These are phyloP conservation scores for Archocentrus centrarchus DNA, from an alignment of 2,113 vertebrate genomes.

Conservation along the genomic window DNA sequence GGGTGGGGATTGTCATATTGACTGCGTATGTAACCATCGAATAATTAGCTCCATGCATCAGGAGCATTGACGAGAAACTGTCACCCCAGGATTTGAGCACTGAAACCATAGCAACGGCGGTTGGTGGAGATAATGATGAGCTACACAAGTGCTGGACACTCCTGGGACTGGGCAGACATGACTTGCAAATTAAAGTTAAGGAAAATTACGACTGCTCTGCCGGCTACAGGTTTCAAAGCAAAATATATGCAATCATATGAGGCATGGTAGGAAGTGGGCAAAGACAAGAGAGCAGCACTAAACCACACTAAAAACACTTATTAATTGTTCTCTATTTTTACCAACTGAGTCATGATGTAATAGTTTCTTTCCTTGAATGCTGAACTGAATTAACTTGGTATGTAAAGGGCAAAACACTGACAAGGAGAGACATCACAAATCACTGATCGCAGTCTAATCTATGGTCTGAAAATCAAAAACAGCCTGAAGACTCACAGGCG, in stretches of 20 bases:
- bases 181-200: slow-evolving; percentile 22
- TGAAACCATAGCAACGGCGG: slow-evolving; percentile 61
- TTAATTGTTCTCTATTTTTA: slow-evolving; percentile 6
- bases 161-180: slow-evolving; percentile 8
- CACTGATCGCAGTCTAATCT: neutral
- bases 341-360: neutral
- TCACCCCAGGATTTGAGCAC: slow-evolving; percentile 48
- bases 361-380: neutral
- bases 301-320: neutral
- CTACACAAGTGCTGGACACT: slow-evolving; percentile 3
- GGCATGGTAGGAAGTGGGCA: neutral
- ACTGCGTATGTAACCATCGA: slow-evolving; percentile 32
- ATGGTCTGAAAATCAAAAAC: neutral
- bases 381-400: rapidly evolving
- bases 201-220: slow-evolving; percentile 1
- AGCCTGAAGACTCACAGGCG: neutral
- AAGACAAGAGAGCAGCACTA: neutral
- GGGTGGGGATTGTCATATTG: slow-evolving; percentile 18
- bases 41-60: slow-evolving; percentile 51
- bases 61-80: slow-evolving; percentile 51
- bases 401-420: neutral
- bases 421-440: neutral
- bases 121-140: neutral
- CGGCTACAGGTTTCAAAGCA: slow-evolving; percentile 15
- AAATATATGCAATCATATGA: slow-evolving; percentile 21